These are phyloP conservation scores for Oncopodura yosiiana DNA, from an alignment of 1,140 invertebrate genomes.

Conservation along the genomic window DNA sequence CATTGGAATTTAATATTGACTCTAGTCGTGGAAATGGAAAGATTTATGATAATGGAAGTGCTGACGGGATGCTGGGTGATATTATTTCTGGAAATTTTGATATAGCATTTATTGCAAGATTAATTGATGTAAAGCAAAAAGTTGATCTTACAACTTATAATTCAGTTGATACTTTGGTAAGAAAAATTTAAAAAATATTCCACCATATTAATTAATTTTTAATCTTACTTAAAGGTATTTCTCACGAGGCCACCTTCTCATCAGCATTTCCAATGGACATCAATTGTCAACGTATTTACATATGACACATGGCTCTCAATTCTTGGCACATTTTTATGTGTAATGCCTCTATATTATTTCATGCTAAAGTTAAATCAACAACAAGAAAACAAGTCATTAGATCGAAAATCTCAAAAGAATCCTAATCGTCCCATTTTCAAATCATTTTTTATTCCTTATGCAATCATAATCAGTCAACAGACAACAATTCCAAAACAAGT, in stretches of 20 bases:
- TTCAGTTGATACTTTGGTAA: conserved; percentile 17
- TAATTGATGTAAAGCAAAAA: conserved; percentile 11
- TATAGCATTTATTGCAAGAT: conserved; percentile 18
- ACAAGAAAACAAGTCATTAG: background rate
- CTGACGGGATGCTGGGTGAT: conserved; percentile 28
- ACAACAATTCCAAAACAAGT: conserved; percentile 7
- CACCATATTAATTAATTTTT: no score
- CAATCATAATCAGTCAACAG: conserved; percentile 10
- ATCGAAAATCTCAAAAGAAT: background rate
- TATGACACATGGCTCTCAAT: conserved; percentile 8
- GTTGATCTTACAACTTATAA: conserved; percentile 20
- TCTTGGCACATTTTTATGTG: background rate
- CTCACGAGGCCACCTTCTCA: conserved; percentile 13
- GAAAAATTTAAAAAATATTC: no score
- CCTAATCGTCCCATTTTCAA: no score
- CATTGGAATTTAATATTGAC: conserved; percentile 15
- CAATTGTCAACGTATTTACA: conserved; percentile 18
- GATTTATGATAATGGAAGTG: conserved; percentile 5
- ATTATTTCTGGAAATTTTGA: conserved; percentile 13
- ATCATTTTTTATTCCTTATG: conserved; percentile 23
- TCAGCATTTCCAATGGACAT: conserved; percentile 16
- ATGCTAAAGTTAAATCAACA: background rate
- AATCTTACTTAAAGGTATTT: no score
- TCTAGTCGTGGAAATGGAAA: conserved; percentile 19
- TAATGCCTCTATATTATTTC: conserved; percentile 9